phyloP scores from a whole-genome alignment of 1,140 invertebrate genomes.

The Psilanteris sp. region DNA sequence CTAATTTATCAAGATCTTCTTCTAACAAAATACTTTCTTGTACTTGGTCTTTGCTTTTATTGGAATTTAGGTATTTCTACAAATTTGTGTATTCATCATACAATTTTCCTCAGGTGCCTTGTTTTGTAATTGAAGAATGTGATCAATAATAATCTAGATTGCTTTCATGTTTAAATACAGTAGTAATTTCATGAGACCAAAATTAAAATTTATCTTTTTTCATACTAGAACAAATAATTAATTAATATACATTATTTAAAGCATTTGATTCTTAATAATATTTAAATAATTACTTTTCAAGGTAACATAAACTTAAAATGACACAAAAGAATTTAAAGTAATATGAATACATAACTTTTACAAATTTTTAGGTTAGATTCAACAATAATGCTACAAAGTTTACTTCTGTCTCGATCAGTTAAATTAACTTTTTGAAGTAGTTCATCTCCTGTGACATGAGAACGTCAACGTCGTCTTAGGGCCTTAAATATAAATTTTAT shows the following conservation, averaged over 20 bases:
- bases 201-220: constrained; percentile 10
- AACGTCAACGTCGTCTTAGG: neutral
- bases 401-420: constrained; percentile 4
- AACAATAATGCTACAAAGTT: constrained; percentile 7
- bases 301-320: neutral
- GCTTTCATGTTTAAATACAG: constrained; percentile 6
- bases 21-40: neutral
- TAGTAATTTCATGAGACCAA: constrained; percentile 7
- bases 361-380: neutral
- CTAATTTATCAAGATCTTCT: neutral
- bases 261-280: too few species aligned
- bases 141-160: neutral
- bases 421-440: neutral
- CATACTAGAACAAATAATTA: constrained; percentile 7
- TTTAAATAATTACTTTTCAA: neutral
- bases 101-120: constrained; percentile 5
- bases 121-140: neutral
- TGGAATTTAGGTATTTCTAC: constrained; percentile 6
- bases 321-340: too few species aligned
- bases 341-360: constrained; percentile 1
- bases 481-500: too few species aligned
- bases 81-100: constrained; percentile 15
- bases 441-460: neutral
- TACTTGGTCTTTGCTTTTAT: neutral
- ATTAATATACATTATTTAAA: too few species aligned